Percentiles rank a stretch among this genome's conserved stretches.
These are phyloP conservation scores for Crossoptilon crossoptilon DNA, from an alignment of 2,797 vertebrate species.

Conservation along the genomic window DNA sequence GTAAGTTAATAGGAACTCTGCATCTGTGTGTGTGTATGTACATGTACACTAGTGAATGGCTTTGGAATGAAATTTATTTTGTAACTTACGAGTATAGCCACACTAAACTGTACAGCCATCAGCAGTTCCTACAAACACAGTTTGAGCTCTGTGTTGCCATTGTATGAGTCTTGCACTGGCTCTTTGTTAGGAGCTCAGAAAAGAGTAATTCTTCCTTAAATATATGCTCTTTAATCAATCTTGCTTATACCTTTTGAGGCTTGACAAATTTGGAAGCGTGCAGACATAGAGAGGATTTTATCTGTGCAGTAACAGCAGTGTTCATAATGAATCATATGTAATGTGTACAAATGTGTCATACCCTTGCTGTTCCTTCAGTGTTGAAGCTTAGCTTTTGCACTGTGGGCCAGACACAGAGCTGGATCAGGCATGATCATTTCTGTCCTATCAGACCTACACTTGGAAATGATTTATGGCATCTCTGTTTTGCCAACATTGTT, in stretches of 20 bases:
- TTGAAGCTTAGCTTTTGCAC: not conserved
- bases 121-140: not conserved
- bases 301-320: not conserved
- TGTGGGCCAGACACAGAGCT: not conserved
- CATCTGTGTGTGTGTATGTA: fast-evolving
- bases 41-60: not conserved
- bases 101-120: not conserved
- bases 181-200: not conserved
- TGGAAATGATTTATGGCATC: not conserved
- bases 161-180: not conserved
- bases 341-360: not conserved
- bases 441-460: not conserved
- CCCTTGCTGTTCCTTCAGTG: not conserved
- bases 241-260: not conserved
- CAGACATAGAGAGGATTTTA: not conserved
- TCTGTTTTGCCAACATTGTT: constrained; percentile 11
- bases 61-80: not conserved
- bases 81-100: not conserved
- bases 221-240: not conserved
- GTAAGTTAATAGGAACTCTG: not conserved
- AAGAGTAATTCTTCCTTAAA: not conserved
- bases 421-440: not conserved
- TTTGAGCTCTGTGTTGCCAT: not conserved
- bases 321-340: not conserved
- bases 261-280: not conserved